Base-by-base conservation (phyloP, 2,888 invertebrate genomes). In the Panzeria rudis region DNA sequence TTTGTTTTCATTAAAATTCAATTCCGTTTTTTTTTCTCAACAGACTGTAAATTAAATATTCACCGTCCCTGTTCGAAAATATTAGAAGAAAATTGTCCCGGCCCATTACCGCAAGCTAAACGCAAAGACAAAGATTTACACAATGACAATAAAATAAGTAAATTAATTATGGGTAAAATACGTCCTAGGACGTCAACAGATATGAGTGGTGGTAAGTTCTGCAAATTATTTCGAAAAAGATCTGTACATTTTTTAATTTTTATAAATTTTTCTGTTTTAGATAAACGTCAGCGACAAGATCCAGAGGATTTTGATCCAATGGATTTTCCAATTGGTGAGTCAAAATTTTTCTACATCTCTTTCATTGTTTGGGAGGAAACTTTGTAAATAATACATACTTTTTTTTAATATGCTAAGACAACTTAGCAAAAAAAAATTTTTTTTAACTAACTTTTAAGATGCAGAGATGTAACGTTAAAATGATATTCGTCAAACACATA, bases 1-100 rank as follows among this genome's bases (percentile, higher is more conserved):
- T 29, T 29, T 4, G 5, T 29, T 29, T 29, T 13, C 41, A 25
- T 56, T 56, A 0, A 17, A n/a, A 32, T 32, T 41, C 0, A 59
- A n/a, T 11, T 59, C 32, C 17, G 29, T 62, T 66, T 54, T 11
- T 56, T 61, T 44, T 62, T 66, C 32, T 7, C 77, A 79, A 17
- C 69, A 92, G 98, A 96, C 92, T 98, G 98, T 94, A 96, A 96
- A 91, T 94, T 97, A 88, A 96, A 96, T 90, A 96, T 98, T 89
- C 98, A 98, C 93, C 96, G 97, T 86, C 93, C 93, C 62, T 98
- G 98, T 93, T 95, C 97, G 62, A 95, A 95, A 88, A 93, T 94
- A 1, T 94, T 98, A 86, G 96, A 97, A 87, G 98, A 97, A 92
- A 94, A 94, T 87, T 98, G 98, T 92, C 96, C 96, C 25, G 95